Percentiles rank a stretch among this genome's conserved stretches.
phyloP scores from a whole-genome alignment of 2,888 invertebrate species.

The Drosophila glabriapex region DNA sequence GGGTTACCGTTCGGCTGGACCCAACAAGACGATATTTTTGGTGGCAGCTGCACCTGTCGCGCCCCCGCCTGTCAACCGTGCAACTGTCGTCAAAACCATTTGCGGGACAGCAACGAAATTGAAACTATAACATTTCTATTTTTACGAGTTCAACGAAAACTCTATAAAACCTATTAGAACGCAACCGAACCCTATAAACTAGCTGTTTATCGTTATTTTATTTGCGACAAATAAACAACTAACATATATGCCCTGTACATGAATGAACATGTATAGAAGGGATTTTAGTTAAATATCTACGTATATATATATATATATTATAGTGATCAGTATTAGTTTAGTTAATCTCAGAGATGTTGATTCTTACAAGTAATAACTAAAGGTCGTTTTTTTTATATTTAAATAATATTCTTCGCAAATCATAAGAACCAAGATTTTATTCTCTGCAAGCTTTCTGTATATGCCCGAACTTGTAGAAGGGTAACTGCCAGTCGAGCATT shows the following conservation, averaged over 20 bases:
- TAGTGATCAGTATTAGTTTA: neutral
- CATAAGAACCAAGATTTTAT: neutral
- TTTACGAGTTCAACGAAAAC: slow-evolving; percentile 72
- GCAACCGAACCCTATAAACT: slow-evolving; percentile 37
- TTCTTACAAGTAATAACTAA: neutral
- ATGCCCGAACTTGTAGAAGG: neutral
- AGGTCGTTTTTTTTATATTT: neutral
- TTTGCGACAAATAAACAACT: slow-evolving; percentile 79
- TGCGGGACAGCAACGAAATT: slow-evolving; percentile 62
- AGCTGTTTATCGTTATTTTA: slow-evolving; percentile 58
- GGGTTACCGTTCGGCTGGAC: slow-evolving; percentile 39
- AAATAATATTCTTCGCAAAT: neutral
- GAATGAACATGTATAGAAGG: neutral
- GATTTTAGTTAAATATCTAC: neutral
- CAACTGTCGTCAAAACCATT: slow-evolving; percentile 72
- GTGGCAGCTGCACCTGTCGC: slow-evolving; percentile 63
- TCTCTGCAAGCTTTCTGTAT: neutral
- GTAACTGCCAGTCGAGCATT: slow-evolving; percentile 2
- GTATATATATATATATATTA: too few relatives aligned
- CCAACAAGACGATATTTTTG: slow-evolving; percentile 44
- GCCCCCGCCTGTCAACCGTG: slow-evolving; percentile 25
- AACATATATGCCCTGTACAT: slow-evolving; percentile 26
- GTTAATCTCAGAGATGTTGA: neutral
- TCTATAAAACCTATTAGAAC: slow-evolving; percentile 48
- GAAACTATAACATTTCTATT: slow-evolving; percentile 76